Evolutionary conservation across 1,140 invertebrate genomes (phyloP).

Genomic region (Diuraphis noxia): DNA sequence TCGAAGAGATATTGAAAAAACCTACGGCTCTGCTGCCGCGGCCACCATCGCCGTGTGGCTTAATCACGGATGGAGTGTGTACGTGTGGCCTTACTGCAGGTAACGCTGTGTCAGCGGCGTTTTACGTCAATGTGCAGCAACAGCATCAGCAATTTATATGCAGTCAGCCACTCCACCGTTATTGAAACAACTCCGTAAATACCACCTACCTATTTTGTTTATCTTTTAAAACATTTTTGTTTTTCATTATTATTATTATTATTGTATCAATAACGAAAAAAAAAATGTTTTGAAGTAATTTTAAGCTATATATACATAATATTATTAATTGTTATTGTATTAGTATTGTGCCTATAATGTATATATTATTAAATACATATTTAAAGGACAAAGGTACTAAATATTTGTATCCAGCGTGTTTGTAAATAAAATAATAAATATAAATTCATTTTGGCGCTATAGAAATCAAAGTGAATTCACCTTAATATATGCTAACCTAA

Average conservation of each 20-base stretch:
- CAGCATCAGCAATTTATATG: constrained; percentile 29
- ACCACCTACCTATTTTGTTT: background rate
- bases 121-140: background rate
- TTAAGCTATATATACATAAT: background rate
- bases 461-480: background rate
- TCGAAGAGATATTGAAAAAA: constrained; percentile 82
- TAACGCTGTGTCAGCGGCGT: constrained; percentile 16
- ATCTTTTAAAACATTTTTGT: background rate
- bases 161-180: background rate
- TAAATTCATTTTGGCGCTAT: constrained; percentile 11
- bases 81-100: constrained; percentile 55
- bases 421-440: constrained; percentile 38
- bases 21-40: constrained; percentile 60
- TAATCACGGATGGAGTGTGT: constrained; percentile 57
- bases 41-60: constrained; percentile 56
- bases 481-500: no score
- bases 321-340: background rate
- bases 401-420: background rate
- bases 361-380: no score
- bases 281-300: background rate
- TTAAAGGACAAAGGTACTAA: background rate
- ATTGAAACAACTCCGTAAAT: background rate
- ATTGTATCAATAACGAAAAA: background rate
- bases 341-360: background rate
- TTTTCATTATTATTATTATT: background rate